Evolutionary conservation across 2,113 vertebrate genomes (phyloP).

Genomic region (Mesitornis unicolor): DNA sequence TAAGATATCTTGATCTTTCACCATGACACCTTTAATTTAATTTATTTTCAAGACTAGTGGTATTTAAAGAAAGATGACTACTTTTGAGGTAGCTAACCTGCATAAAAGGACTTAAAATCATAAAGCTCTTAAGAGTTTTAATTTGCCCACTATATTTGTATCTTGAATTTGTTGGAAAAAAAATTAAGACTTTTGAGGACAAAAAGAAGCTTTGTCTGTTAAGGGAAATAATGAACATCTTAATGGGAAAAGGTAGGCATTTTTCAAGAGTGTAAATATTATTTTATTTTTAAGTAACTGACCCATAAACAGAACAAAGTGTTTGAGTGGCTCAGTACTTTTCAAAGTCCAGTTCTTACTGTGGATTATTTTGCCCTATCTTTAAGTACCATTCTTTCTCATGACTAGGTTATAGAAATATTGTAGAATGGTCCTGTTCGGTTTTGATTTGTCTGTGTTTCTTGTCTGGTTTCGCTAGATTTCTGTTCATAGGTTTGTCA

Average conservation of each 20-base stretch:
- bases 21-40: not conserved
- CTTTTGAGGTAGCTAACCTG: not conserved
- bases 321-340: not conserved
- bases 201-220: not conserved
- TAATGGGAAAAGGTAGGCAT: not conserved
- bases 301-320: not conserved
- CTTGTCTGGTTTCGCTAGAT: not conserved
- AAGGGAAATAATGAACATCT: not conserved
- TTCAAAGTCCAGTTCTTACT: not conserved
- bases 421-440: not conserved
- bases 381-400: not conserved
- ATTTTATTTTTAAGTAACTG: not conserved
- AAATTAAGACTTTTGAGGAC: not conserved
- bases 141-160: not conserved
- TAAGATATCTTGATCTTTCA: not conserved
- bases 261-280: not conserved
- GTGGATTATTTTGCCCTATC: not conserved
- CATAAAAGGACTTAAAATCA: not conserved
- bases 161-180: not conserved
- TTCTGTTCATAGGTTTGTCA: not conserved
- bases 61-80: not conserved
- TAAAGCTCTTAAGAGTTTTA: not conserved
- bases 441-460: not conserved
- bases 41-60: not conserved
- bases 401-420: not conserved